Evolutionary conservation across 2,888 invertebrate species (phyloP), one percentile per base, ranked within the genome.

Genomic region (Caenorhabditis zanzibari): DNA sequence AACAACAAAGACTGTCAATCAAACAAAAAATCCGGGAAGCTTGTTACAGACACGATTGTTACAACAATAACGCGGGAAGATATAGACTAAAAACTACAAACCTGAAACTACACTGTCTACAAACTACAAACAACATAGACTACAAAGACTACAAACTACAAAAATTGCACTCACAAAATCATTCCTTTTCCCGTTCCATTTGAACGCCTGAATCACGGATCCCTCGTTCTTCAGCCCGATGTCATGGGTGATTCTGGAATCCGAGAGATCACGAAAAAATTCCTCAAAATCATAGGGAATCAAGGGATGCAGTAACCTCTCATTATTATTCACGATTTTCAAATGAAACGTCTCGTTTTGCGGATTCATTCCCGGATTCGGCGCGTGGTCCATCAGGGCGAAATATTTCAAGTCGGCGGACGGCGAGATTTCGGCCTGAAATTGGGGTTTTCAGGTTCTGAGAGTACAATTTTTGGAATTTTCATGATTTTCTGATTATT

Each of bases 131-230:
- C 38, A 54, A 7, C 32, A 4, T 32, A 32, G 32, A 7, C 7
- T 7, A 32, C n/a, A 12, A 19, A 26, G 19, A 58, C 58, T 24
- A 47, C n/a, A 49, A 79, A 41, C 9, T 19, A 49, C n/a, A 26
- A 14, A 0, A 26, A 16, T n/a, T 28, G 64, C 54, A 81, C 90
- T 69, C 72, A 90, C 90, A 76, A 88, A 90, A 68, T 88, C 89
- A 49, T 84, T 81, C 10, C 81, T 74, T 10, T 52, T 83, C 7
- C 89, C 87, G 73, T 88, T 90, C 87, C 88, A 91, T 32, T 56
- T 64, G 68, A 91, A 80, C 26, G 86, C 84, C 59, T 87, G 84
- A 9, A 82, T 22, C 58, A 85, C 83, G 35, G 74, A 76, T 24
- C 69, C 77, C 22, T 76, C 73, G 16, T 64, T 63, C 32, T 66